Evolutionary conservation across 2,888 invertebrate species (phyloP), one percentile per base, ranked within the genome.

Genomic region (Dione vanillae): DNA sequence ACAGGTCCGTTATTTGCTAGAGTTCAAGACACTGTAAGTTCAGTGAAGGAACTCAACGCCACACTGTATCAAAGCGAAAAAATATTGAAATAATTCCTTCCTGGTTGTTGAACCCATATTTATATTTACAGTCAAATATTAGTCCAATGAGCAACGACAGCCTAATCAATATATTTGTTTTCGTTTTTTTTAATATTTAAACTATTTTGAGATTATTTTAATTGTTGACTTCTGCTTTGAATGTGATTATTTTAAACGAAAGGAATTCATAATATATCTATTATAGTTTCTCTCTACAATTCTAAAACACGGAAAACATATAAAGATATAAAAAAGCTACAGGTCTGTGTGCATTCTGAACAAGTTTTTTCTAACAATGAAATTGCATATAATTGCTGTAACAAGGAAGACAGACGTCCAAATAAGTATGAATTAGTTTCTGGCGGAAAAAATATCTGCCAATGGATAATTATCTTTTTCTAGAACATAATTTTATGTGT

Each of bases 401-500:
- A 72, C 68, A 59, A 75, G 78, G 75, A 75, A 75, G 74, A 71
- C 72, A 75, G 74, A 71, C 72, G 54, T 71, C 65, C 35, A 69
- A 77, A 72, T 74, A 76, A 62, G 59, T 59, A 77, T 75, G 76
- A 74, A 80, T 77, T 76, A 78, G 72, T 65, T 67, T 52, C 27
- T 79, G 79, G 75, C 79, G 80, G 80, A 85, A 88, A 87, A 87
- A 88, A 81, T 82, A 82, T 82, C 81, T 81, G 81, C 70, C 80
- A 83, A 83, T 80, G 77, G 78, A 76, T 82, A 75, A 82, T 85
- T 83, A 86, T 78, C 79, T 41, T 72, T 70, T 65, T 67, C 66
- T 52, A 74, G 51, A 61, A 61, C 27, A 35, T 45, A 27, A 35
- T 45, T 56, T 35, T 16, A 45, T 12, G 40, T n/a, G 51, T 64